A percentile compares a stretch with the other conserved stretches of the same genome.
These are phyloP conservation scores for Dermatemys mawii DNA, from an alignment of 2,113 vertebrate species.

Conservation along the genomic window DNA sequence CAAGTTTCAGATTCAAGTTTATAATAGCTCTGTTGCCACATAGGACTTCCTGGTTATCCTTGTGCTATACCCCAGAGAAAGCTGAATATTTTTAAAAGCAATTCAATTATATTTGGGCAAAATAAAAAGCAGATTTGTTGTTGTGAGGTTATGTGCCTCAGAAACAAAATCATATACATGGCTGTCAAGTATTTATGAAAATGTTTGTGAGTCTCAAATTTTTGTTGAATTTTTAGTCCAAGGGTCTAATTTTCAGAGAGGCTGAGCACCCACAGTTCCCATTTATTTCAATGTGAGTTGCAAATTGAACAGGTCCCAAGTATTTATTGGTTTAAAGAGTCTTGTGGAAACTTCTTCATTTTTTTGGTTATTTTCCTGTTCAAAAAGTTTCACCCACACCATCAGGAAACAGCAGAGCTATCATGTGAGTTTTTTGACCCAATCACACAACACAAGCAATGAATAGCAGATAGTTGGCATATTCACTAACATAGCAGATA, in stretches of 20 bases:
- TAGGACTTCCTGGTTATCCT: neutral
- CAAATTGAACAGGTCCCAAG: neutral
- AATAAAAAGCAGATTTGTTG: neutral
- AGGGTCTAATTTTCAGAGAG: neutral
- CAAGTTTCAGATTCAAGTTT: neutral
- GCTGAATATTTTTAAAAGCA: neutral
- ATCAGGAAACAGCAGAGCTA: neutral
- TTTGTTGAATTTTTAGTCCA: neutral
- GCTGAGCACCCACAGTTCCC: neutral
- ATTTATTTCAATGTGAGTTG: neutral
- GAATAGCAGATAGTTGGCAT: neutral
- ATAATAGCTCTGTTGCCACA: neutral
- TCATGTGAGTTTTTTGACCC: neutral
- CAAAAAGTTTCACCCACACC: neutral
- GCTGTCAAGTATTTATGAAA: neutral
- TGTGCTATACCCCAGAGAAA: fast-evolving
- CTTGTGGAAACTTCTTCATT: neutral
- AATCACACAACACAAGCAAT: neutral
- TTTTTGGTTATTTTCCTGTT: neutral
- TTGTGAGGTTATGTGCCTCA: neutral
- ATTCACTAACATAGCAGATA: neutral
- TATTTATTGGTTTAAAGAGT: neutral
- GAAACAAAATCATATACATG: neutral
- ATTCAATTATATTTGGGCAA: neutral
- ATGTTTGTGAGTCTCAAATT: neutral